Base-by-base conservation (phyloP, 2,888 invertebrate genomes). In the Steinernema carpocapsae region DNA sequence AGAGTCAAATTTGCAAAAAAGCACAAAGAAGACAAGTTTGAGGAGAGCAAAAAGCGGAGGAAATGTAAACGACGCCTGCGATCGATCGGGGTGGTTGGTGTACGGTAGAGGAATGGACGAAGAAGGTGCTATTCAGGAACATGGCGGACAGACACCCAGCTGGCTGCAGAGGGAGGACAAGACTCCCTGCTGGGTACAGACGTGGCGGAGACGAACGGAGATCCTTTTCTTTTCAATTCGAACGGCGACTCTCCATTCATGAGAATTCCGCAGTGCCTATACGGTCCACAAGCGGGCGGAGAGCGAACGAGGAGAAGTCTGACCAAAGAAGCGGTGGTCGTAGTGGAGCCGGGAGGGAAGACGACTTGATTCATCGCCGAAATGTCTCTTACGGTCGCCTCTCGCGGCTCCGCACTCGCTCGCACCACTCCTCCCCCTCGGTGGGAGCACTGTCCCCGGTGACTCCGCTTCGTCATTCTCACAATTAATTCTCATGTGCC, bases 401-500 rank as follows among this genome's bases (percentile, higher is more conserved):
- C 51, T 51, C 22, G 56, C 64, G 29, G 64, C 64, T 64, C 29
- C 64, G 7, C 56, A 56, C 56, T 56, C 56, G 10, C 6, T 29
- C 32, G 48, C 64, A 29, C 32, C 37, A 32, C 64, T 64, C 64
- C 64, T 64, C 64, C 64, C 64, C 56, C 64, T 64, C 32, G 64
- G 37, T 32, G 64, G 64, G 64, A 64, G 64, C 64, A 64, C 64
- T 64, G 64, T 64, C 64, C 64, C 64, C 64, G 64, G 29, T 64
- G 64, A 64, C 32, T 64, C 64, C 64, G 29, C 64, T 32, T 24
- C 64, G 64, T 64, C 64, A 64, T 32, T 64, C 37, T 64, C 64
- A 64, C 64, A 64, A 64, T 64, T 64, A 64, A 64, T 64, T 64
- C 64, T 64, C 64, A 32, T 64, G 64, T 64, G 64, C 64, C 64